These are phyloP conservation scores for Aelia acuminata DNA, from an alignment of 2,888 invertebrate species.

Conservation along the genomic window DNA sequence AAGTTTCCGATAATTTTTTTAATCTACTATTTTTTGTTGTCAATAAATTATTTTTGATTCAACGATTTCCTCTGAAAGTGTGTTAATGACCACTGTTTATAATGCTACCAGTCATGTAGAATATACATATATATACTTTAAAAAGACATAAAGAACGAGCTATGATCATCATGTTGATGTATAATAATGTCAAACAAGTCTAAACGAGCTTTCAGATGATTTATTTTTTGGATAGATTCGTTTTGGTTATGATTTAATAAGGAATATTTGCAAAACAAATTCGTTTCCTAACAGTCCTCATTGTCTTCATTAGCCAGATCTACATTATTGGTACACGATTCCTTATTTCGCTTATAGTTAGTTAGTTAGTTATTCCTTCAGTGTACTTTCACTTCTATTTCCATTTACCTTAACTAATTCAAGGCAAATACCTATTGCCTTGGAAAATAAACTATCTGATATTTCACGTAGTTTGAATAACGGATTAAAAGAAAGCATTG, in stretches of 20 bases:
- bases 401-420: slow-evolving; percentile 18
- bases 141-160: too few relatives aligned
- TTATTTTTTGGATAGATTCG: not conserved
- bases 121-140: too few relatives aligned
- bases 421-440: slow-evolving; percentile 13
- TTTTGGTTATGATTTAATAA: not conserved
- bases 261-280: not conserved
- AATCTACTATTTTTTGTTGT: too few relatives aligned
- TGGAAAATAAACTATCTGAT: not conserved
- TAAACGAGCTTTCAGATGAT: too few relatives aligned
- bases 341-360: not conserved
- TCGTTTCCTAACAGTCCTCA: not conserved
- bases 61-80: too few relatives aligned
- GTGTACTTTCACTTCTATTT: slow-evolving; percentile 26
- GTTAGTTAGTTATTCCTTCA: not conserved
- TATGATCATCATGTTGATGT: too few relatives aligned
- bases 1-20: too few relatives aligned
- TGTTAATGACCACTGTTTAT: too few relatives aligned
- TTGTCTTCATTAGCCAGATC: not conserved
- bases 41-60: too few relatives aligned
- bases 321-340: not conserved
- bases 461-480: slow-evolving; percentile 12
- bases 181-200: too few relatives aligned
- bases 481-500: not conserved
- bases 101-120: too few relatives aligned